Evolutionary conservation across 2,113 vertebrate species (phyloP).

Genomic region (Microcebus ravelobensis): DNA sequence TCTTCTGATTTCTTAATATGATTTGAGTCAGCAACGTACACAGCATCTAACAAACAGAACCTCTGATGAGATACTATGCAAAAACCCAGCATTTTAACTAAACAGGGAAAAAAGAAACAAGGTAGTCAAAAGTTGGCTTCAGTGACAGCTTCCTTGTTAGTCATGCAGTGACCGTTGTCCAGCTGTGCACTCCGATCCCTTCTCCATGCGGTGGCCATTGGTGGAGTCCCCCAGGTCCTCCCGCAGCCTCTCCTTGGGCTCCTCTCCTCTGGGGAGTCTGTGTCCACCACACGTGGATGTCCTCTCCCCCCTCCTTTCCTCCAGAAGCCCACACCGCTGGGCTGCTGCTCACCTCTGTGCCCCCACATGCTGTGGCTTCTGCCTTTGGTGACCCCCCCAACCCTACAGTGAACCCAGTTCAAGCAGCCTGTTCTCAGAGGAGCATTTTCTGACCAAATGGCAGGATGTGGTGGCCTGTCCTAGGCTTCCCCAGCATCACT

Average conservation of each 20-base stretch:
- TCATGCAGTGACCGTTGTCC: fast-evolving
- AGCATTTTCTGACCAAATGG: not conserved
- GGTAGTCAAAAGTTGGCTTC: not conserved
- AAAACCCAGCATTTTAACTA: not conserved
- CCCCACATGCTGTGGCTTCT: not conserved
- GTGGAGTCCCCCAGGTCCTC: fast-evolving
- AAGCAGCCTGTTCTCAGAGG: not conserved
- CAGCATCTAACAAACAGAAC: fast-evolving
- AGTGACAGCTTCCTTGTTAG: fast-evolving
- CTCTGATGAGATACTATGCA: not conserved
- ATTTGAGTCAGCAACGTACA: not conserved
- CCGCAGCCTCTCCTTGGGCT: not conserved
- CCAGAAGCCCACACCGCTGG: fast-evolving
- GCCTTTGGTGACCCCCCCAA: fast-evolving
- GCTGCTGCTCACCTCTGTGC: no score
- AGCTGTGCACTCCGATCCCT: fast-evolving
- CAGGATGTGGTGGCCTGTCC: no score
- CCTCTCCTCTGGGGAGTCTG: not conserved
- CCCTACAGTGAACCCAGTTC: not conserved
- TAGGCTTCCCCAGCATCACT: not conserved
- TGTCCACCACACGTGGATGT: fast-evolving
- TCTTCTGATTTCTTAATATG: not conserved
- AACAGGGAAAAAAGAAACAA: no score
- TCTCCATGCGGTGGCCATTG: fast-evolving
- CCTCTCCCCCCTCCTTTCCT: not conserved